Base-by-base conservation (phyloP, 2,888 invertebrate species). In the Dioctria linearis region DNA sequence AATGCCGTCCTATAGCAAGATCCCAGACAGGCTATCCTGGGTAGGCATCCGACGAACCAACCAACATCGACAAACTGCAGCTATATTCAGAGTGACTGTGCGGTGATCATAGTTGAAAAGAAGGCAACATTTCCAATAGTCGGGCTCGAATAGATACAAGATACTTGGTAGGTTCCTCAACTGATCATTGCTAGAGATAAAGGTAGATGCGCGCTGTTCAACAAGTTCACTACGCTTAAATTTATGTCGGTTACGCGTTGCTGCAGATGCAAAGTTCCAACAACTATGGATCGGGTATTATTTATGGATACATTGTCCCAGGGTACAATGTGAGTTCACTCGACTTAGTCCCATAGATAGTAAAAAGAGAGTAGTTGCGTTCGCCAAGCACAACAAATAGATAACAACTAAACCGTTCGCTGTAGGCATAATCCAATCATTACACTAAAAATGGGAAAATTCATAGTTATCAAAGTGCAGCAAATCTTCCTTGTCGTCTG, bases 171-270 rank as follows among this genome's bases (percentile, higher is more conserved):
- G 59, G 51, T 42, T 73, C n/a, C 73, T 42, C 49, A 37, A 51
- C 39, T 46, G 76, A 76, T 76, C 59, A 11, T 9, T 63, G 49
- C 63, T 42, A 46, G 51, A 76, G 76, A 76, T 76, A 76, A 76
- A 63, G 61, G 76, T 76, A 57, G 63, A 76, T 39, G 76, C 76
- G 76, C 63, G 76, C 63, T 76, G 76, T 63, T 76, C 76, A 76
- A 63, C 63, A 76, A 76, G 76, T 63, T 63, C 76, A 76, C 49
- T 76, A 76, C 40, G 76, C 76, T 76, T 49, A 63, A 76, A 76
- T 76, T 76, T 76, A 76, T 63, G 76, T 76, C 43, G 76, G 37
- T 37, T 63, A 13, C 46, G 25, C 25, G 76, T 49, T 46, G 63
- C 6, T 76, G 63, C 49, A 63, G 61, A 76, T 76, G 39, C 76